Conservation (phyloP, 2,888 invertebrate genomes). For the Norana najaformis region DNA sequence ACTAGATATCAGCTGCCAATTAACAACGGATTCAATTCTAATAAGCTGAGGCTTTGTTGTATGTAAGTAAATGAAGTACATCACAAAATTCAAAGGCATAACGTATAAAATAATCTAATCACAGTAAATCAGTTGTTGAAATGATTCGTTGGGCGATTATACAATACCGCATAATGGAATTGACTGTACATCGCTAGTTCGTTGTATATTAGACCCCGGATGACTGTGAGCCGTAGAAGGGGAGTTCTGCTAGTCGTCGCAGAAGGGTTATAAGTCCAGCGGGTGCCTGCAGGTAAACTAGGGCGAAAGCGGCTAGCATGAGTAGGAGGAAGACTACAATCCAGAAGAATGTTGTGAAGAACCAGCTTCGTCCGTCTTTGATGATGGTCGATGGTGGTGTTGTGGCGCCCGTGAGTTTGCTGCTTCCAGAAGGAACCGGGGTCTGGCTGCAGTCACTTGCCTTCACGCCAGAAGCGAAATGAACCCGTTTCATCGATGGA, state of each 20-base stretch:
- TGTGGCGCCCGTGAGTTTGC: too few species aligned
- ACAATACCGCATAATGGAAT: not conserved
- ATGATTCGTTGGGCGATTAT: not conserved
- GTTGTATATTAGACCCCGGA: not conserved
- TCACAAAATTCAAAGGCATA: not conserved
- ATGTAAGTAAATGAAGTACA: not conserved
- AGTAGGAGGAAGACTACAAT: not conserved
- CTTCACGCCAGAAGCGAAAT: not conserved
- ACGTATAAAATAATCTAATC: too few species aligned
- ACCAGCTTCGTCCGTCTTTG: not conserved
- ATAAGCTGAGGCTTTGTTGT: not conserved
- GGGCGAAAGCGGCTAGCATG: not conserved
- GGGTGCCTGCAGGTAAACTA: not conserved
- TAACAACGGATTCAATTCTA: not conserved
- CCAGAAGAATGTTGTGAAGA: not conserved
- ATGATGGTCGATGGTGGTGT: not conserved
- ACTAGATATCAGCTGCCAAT: not conserved
- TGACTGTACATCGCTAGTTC: not conserved
- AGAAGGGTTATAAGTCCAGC: too few species aligned
- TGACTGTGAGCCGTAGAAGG: not conserved
- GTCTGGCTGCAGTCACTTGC: not conserved
- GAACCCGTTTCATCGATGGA: not conserved
- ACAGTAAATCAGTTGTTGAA: too few species aligned
- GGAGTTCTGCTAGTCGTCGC: not conserved
- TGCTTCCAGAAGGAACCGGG: not conserved